Evolutionary conservation across 2,888 invertebrate genomes (phyloP).

Genomic region (Stenolophus ochropezus): DNA sequence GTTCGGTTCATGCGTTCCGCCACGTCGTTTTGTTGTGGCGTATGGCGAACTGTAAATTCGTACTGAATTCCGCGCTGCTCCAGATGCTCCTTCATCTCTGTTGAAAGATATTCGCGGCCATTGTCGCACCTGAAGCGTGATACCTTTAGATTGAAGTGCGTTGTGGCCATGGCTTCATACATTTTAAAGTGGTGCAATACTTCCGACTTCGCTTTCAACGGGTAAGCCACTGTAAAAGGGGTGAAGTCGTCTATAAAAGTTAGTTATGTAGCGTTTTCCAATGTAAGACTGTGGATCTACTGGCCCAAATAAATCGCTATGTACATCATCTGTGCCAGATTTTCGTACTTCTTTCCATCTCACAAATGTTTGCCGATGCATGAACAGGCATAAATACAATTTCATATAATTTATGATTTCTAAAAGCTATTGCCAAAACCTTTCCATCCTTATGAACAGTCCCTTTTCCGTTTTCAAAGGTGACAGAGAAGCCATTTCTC

Average conservation of each 20-base stretch:
- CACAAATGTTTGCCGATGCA: conserved; percentile 4
- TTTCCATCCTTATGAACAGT: background rate
- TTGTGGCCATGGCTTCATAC: conserved; percentile 62
- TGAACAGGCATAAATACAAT: conserved; percentile 47
- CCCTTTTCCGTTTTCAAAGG: too few species aligned
- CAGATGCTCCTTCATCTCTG: conserved; percentile 40
- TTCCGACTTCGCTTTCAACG: conserved; percentile 62
- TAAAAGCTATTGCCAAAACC: too few species aligned
- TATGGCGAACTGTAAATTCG: conserved; percentile 57
- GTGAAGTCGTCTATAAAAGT: conserved; percentile 63
- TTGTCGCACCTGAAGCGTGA: conserved; percentile 64
- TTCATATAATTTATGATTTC: conserved; percentile 52
- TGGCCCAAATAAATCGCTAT: conserved; percentile 65
- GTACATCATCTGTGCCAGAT: conserved; percentile 63
- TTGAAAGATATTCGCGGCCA: conserved; percentile 51
- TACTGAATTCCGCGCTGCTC: conserved; percentile 11
- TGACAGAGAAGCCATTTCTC: too few species aligned
- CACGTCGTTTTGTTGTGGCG: background rate
- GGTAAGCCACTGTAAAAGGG: too few species aligned
- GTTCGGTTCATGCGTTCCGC: conserved; percentile 65
- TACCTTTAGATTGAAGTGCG: conserved; percentile 59
- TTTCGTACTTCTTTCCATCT: conserved; percentile 1
- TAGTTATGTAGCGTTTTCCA: conserved; percentile 60
- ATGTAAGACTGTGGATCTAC: conserved; percentile 63
- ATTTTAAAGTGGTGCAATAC: conserved; percentile 64